Evolutionary conservation across 1,140 invertebrate genomes (phyloP), one percentile per base, ranked within the genome.

Genomic region (Phocides pigmalion): DNA sequence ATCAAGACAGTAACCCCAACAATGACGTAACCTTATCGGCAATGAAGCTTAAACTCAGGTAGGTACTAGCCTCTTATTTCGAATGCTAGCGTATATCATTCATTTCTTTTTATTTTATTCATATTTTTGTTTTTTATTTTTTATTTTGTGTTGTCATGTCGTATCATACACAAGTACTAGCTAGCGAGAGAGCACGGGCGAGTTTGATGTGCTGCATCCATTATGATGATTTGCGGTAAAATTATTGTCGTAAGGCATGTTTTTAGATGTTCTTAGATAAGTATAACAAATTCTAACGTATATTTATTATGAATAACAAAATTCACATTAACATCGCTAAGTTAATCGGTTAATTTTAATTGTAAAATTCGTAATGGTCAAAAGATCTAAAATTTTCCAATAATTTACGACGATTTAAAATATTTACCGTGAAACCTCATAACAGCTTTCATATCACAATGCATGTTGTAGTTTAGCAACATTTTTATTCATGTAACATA

Each of bases 41-140:
- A 37, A 14, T 49, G 39, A 51, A 63, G 54, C 22, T 46, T 54
- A 59, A 14, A 37, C 28, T 44, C 62, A 68, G 69, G 72, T 74
- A 74, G 72, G 68, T 72, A 59, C 54, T 59, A 25, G 16, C 14
- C 15, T 17, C 17, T 28, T 50, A 58, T 44, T 32, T 35, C 22
- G 47, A 50, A 50, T 59, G 41, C 41, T 59, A 59, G 54, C 54
- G 54, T 59, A 12, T 3, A 1, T 16, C 22, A 28, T 8, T 35
- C 20, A 20, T 58, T 54, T 14, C 32, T 16, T 32, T 58, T 58
- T 32, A n/a, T 58, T 58, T 58, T 28, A n/a, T 58, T 42, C 9
- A 35, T 35, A 2, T 35, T 35, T 35, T 49, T 49, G 20, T 28
- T 15, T 58, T 56, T 32, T 28, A 22, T n/a, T n/a, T n/a, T 19